Percentiles rank a stretch among this genome's conserved stretches.
phyloP scores from a whole-genome alignment of 2,888 invertebrate genomes.

The Scaeva pyrastri region DNA sequence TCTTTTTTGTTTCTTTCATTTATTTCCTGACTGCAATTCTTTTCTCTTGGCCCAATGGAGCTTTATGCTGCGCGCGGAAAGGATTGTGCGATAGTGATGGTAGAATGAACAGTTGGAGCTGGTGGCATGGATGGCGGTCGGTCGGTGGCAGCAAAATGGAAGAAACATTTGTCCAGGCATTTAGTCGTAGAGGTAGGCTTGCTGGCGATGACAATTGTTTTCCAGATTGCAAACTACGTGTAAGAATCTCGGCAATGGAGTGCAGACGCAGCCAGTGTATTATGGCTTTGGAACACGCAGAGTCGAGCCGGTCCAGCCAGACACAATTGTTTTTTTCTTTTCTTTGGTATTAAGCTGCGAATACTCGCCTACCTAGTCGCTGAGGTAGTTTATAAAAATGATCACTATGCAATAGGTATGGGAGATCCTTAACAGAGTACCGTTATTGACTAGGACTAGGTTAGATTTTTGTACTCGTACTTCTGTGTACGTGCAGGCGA shows the following conservation, averaged over 20 bases:
- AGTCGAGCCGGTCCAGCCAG: constrained; percentile 39
- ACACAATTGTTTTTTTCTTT: constrained; percentile 22
- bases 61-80: constrained; percentile 56
- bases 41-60: constrained; percentile 69
- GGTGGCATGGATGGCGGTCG: background rate
- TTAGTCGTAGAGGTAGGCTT: constrained; percentile 65
- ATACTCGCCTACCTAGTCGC: constrained; percentile 33
- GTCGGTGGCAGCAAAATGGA: constrained; percentile 10
- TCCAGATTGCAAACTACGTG: constrained; percentile 68
- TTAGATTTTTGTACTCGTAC: background rate
- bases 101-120: background rate
- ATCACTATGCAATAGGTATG: constrained; percentile 12
- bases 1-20: constrained; percentile 41
- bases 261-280: constrained; percentile 50
- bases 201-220: constrained; percentile 74
- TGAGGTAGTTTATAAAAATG: constrained; percentile 51
- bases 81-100: constrained; percentile 15
- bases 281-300: constrained; percentile 57
- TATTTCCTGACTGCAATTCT: constrained; percentile 75
- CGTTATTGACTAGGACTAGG: background rate
- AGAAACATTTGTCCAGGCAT: constrained; percentile 73
- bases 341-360: background rate
- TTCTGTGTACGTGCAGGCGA: no score
- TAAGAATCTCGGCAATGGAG: constrained; percentile 56
- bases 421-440: constrained; percentile 36